Evolutionary conservation across 2,113 vertebrate species (phyloP).

Genomic region (cat (Felis catus)): F.catus_Fca126_mat1.0 CM031416.1:90326001-90326500

Average conservation of each 20-base stretch:
- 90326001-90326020: background rate
- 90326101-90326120: background rate
- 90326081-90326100: background rate
- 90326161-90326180: slow-evolving; percentile 38
- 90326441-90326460: background rate
- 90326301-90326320: background rate
- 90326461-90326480: background rate
- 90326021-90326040: background rate
- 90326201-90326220: background rate
- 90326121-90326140: background rate
- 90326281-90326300: background rate
- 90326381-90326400: background rate
- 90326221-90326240: slow-evolving; percentile 23
- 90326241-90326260: background rate
- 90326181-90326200: background rate
- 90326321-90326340: background rate
- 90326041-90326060: slow-evolving; percentile 16
- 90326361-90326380: background rate
- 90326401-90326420: background rate
- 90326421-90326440: slow-evolving; percentile 20
- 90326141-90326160: slow-evolving; percentile 18
- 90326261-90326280: background rate
- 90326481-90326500: slow-evolving; percentile 39
- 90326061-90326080: background rate
- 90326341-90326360: background rate